Percentiles rank a stretch among this genome's conserved stretches.
These are phyloP conservation scores for Aquatica leii DNA, from an alignment of 2,888 invertebrate species.

Conservation along the genomic window DNA sequence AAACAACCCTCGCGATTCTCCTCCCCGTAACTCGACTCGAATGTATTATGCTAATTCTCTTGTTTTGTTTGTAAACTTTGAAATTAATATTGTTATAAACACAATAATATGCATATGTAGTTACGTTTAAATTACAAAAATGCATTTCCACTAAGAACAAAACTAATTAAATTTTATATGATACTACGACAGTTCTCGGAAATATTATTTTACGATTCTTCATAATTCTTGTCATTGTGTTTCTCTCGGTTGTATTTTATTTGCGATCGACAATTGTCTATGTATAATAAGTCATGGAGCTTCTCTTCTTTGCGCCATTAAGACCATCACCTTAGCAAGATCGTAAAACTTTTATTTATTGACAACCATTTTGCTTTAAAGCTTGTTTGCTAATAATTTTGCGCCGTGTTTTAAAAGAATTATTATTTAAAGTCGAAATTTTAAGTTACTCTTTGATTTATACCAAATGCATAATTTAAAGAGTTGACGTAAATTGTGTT, in stretches of 20 bases:
- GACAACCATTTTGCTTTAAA: constrained; percentile 32
- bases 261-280: constrained; percentile 41
- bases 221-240: constrained; percentile 27
- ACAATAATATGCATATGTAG: neutral
- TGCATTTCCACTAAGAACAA: constrained; percentile 7
- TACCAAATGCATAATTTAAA: too few relatives aligned
- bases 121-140: neutral
- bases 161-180: constrained; percentile 10
- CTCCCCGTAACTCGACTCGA: constrained; percentile 41
- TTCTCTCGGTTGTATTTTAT: constrained; percentile 38
- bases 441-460: too few relatives aligned
- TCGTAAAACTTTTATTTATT: constrained; percentile 41
- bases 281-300: constrained; percentile 19
- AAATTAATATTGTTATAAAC: constrained; percentile 29
- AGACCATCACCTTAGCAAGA: constrained; percentile 29
- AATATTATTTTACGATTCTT: constrained; percentile 14
- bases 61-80: constrained; percentile 31
- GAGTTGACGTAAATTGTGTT: too few relatives aligned
- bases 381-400: constrained; percentile 35
- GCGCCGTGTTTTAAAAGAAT: constrained; percentile 27
- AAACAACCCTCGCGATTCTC: constrained; percentile 52
- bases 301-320: constrained; percentile 25
- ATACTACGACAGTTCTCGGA: constrained; percentile 1
- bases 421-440: too few relatives aligned
- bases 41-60: constrained; percentile 45